Conservation (phyloP, 2,888 invertebrate species). For the Pasiphila rectangulata region DNA sequence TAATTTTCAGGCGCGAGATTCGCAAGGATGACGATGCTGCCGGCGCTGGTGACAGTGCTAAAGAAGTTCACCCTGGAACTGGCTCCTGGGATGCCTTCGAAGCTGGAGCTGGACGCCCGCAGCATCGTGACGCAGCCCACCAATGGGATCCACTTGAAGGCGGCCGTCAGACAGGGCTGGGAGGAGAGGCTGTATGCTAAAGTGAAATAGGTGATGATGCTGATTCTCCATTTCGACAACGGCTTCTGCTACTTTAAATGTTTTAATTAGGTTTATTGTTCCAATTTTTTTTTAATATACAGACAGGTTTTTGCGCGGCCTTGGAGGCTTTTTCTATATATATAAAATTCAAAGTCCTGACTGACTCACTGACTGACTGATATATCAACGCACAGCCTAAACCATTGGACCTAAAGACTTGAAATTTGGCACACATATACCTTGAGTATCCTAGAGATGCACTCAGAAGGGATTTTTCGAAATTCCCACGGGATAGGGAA, state of each 20-base stretch:
- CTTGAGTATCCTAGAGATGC: too few relatives aligned
- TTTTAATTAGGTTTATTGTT: not conserved
- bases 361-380: too few relatives aligned
- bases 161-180: conserved; percentile 33
- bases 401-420: too few relatives aligned
- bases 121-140: conserved; percentile 31
- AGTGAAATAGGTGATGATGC: too few relatives aligned
- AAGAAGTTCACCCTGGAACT: conserved; percentile 44
- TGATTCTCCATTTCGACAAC: too few relatives aligned
- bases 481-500: too few relatives aligned
- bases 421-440: too few relatives aligned
- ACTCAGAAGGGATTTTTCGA: too few relatives aligned
- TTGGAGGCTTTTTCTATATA: too few relatives aligned
- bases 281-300: not conserved
- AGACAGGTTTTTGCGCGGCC: too few relatives aligned
- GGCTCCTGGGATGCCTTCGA: conserved; percentile 35
- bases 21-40: conserved; percentile 47
- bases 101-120: conserved; percentile 35
- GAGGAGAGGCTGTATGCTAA: conserved; percentile 23
- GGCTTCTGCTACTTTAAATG: not conserved
- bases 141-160: conserved; percentile 19
- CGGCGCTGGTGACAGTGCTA: conserved; percentile 45
- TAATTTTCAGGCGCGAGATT: conserved; percentile 34
- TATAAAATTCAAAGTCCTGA: too few relatives aligned
- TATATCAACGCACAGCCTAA: too few relatives aligned